Conservation (phyloP, 1,140 invertebrate genomes). For the Drosophila burlai region DNA sequence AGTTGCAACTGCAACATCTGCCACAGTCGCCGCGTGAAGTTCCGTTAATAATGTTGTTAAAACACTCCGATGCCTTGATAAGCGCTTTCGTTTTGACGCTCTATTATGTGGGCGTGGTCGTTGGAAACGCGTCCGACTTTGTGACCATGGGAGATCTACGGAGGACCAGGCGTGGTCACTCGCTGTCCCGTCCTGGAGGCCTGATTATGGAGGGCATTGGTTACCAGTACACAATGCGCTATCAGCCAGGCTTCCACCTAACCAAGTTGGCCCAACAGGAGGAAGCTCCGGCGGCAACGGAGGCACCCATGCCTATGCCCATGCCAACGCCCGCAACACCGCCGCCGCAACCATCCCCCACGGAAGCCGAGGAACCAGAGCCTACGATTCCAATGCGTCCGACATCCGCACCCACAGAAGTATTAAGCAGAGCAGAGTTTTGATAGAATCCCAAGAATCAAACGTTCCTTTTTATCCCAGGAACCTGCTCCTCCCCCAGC, state of each 20-base stretch:
- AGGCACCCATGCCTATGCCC: slow-evolving; percentile 28
- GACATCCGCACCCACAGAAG: slow-evolving; percentile 31
- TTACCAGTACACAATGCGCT: slow-evolving; percentile 62
- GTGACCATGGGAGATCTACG: slow-evolving; percentile 60
- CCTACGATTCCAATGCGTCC: slow-evolving; percentile 63
- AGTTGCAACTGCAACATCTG: slow-evolving; percentile 41
- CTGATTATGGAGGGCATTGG: slow-evolving; percentile 54
- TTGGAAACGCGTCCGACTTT: slow-evolving; percentile 58
- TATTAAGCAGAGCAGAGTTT: neutral
- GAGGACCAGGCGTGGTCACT: slow-evolving; percentile 45
- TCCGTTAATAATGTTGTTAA: slow-evolving; percentile 84
- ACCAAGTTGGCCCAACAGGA: slow-evolving; percentile 59
- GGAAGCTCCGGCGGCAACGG: slow-evolving; percentile 18
- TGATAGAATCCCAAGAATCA: neutral
- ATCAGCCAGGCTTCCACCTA: slow-evolving; percentile 62
- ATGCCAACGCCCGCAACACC: slow-evolving; percentile 47
- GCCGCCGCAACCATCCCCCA: slow-evolving; percentile 39
- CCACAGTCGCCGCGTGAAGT: slow-evolving; percentile 64
- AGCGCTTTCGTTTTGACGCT: slow-evolving; percentile 74
- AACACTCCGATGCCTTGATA: slow-evolving; percentile 69
- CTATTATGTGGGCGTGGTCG: slow-evolving; percentile 71
- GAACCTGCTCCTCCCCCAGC: slow-evolving; percentile 26
- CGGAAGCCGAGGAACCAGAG: slow-evolving; percentile 65
- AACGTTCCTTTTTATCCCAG: neutral
- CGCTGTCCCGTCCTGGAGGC: slow-evolving; percentile 42